Conservation (phyloP, 2,888 invertebrate species). For the Diabrotica balteata region DNA sequence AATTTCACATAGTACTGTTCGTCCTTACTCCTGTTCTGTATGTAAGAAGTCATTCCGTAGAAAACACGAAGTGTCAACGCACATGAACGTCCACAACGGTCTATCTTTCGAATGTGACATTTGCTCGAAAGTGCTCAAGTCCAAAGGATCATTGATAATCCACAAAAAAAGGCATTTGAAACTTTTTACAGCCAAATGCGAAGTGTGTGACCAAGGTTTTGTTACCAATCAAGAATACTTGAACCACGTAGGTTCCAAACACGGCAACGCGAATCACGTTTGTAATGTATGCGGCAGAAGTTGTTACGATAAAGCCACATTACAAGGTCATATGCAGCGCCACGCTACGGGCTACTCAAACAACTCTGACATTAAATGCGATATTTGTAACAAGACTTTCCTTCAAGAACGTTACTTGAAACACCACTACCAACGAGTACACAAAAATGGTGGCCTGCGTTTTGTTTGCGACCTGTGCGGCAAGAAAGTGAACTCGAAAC, state of each 20-base stretch:
- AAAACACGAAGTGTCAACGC: constrained; percentile 36
- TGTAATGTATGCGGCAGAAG: constrained; percentile 46
- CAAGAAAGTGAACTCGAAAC: constrained; percentile 49
- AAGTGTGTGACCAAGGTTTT: constrained; percentile 47
- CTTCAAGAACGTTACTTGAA: constrained; percentile 47
- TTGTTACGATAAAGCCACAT: constrained; percentile 42
- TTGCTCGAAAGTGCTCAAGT: constrained; percentile 64
- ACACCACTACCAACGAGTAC: constrained; percentile 46
- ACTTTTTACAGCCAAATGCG: constrained; percentile 61
- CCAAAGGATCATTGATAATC: constrained; percentile 55
- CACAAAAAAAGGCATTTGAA: constrained; percentile 65
- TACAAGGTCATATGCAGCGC: constrained; percentile 44
- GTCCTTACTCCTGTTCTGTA: constrained; percentile 54
- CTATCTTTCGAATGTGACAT: constrained; percentile 59
- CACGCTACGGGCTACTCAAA: constrained; percentile 40
- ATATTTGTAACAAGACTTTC: constrained; percentile 49
- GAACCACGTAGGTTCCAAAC: constrained; percentile 46
- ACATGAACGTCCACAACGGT: constrained; percentile 37
- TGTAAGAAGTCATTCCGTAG: constrained; percentile 42
- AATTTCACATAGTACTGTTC: constrained; percentile 62
- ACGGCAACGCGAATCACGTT: constrained; percentile 40
- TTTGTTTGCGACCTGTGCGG: constrained; percentile 53
- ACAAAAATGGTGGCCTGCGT: constrained; percentile 47
- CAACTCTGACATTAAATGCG: constrained; percentile 52
- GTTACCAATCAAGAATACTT: constrained; percentile 50